Percentiles rank a stretch among this genome's conserved stretches.
Evolutionary conservation across 1,140 invertebrate genomes (phyloP).

Genomic region (Brachionus rotundiformis): DNA sequence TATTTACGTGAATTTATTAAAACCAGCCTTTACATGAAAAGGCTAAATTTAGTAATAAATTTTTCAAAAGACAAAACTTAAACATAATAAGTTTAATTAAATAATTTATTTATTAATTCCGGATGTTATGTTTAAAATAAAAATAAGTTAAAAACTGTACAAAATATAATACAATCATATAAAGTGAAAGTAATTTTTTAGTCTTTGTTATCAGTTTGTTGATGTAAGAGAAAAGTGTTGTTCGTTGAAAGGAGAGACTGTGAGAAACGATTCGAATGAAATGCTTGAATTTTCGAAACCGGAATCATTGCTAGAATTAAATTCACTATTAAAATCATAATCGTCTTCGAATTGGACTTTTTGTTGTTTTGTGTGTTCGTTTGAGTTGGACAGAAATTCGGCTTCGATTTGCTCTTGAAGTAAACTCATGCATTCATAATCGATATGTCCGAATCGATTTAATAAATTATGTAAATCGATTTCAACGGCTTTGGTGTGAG

Average conservation of each 20-base stretch:
- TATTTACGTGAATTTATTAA: too few species aligned
- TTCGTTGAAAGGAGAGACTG: neutral
- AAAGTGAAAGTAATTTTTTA: too few species aligned
- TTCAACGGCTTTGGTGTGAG: neutral
- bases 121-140: too few species aligned
- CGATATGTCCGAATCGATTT: neutral
- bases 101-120: too few species aligned
- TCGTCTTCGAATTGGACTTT: slow-evolving; percentile 17
- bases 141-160: too few species aligned
- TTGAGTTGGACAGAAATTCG: neutral
- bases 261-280: neutral
- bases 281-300: neutral
- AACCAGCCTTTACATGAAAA: too few species aligned
- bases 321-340: slow-evolving; percentile 24
- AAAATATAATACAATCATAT: too few species aligned
- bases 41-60: too few species aligned
- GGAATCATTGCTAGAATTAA: neutral
- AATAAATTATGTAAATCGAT: slow-evolving; percentile 39
- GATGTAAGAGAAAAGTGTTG: too few species aligned
- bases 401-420: neutral
- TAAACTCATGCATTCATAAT: neutral
- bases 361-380: neutral
- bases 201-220: too few species aligned
- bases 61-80: too few species aligned
- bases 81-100: too few species aligned